Evolutionary conservation across 2,113 vertebrate genomes (phyloP).

Genomic region (Calyptomena viridis): DNA sequence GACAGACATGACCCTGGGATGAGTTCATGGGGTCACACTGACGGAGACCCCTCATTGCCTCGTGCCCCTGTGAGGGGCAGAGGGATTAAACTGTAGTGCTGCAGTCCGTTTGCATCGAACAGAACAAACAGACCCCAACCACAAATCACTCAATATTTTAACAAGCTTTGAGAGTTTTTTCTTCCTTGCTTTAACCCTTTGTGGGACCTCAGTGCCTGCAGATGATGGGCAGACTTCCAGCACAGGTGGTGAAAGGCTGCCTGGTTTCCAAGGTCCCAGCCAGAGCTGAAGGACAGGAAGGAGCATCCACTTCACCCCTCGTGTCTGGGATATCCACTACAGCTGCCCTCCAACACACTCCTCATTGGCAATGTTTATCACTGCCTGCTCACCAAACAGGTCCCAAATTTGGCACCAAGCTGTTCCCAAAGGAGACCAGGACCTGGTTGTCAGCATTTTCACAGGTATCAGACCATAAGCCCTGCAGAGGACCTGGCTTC

Average conservation of each 20-base stretch:
- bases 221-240: not conserved
- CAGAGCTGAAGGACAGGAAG: not conserved
- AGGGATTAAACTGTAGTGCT: not conserved
- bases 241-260: fast-evolving
- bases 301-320: not conserved
- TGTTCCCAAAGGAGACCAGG: not conserved
- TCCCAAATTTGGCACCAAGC: not conserved
- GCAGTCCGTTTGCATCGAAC: fast-evolving
- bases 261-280: not conserved
- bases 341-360: not conserved
- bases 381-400: not conserved
- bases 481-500: not conserved
- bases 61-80: not conserved
- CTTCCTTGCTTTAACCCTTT: not conserved
- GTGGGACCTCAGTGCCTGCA: not conserved
- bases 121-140: not conserved
- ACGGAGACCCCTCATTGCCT: not conserved
- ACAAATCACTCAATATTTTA: not conserved
- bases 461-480: not conserved
- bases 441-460: not conserved
- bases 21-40: not conserved
- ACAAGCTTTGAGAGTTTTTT: not conserved
- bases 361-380: fast-evolving
- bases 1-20: not conserved
- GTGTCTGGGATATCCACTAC: not conserved